Evolutionary conservation across 2,797 vertebrate species (phyloP), one percentile per base, ranked within the genome.

Genomic region (Dromococcyx pavoninus): DNA sequence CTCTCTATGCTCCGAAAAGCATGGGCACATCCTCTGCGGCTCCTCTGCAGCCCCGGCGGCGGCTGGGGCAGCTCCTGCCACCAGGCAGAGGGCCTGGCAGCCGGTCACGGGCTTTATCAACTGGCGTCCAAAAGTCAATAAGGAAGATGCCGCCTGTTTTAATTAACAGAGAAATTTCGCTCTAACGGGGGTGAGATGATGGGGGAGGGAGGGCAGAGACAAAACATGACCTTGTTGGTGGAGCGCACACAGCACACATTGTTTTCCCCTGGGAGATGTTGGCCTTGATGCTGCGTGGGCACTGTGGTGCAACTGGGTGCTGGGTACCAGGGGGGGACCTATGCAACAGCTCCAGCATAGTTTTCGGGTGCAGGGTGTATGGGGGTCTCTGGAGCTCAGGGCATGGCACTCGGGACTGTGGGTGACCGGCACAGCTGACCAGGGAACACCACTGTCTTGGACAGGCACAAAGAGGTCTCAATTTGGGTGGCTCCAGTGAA

Each of bases 211-310:
- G 95, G 86, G 35, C 12, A 17, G 92, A 96, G 96, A 96, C 97
- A 97, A 96, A 97, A 97, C 95, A 97, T 93, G 95, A 94, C 96
- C 97, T 97, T 96, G 96, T 91, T 94, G 85, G 75, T 4, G 37
- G 21, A 37, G 57, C 64, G 2, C 80, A 44, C 88, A 95, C 93
- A 94, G 85, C 85, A 0, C 70, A 76, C 74, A 56, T 96, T 96
- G 96, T 92, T 94, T 93, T 67, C 39, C 70, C 75, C 66, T 15
- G 0, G 3, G 27, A 71, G 54, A 25, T 8, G 3, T 24, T 48
- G 94, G 92, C 96, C 96, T 96, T 96, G 95, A 32, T 37, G 46
- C 58, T 50, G 93, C 46, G 0, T 3, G 25, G 48, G 67, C 48
- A 56, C 41, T 1, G 54, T 5, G 9, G 85, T 5, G 9, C 92